Evolutionary conservation across 2,888 invertebrate genomes (phyloP).

Genomic region (Pristionchus fissidentatus): DNA sequence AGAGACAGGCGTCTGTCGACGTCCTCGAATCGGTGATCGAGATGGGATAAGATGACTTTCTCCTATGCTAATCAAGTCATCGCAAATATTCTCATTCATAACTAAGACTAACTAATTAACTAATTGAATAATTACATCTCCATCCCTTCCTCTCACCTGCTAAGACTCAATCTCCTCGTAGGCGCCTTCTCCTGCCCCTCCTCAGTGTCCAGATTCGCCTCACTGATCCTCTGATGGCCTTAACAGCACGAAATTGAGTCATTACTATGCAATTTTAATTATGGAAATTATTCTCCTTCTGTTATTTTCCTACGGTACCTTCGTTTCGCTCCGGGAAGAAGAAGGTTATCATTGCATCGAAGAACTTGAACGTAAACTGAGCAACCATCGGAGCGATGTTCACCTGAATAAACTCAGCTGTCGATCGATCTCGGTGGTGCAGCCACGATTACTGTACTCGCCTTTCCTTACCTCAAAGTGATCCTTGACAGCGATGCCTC

Average conservation of each 20-base stretch:
- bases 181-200: slow-evolving; percentile 36
- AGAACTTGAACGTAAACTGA: slow-evolving; percentile 80
- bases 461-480: slow-evolving; percentile 92
- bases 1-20: too few species aligned
- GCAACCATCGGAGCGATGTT: slow-evolving; percentile 79
- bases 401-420: slow-evolving; percentile 50
- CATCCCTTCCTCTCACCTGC: neutral
- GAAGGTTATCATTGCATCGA: slow-evolving; percentile 86
- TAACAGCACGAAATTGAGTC: too few species aligned
- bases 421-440: neutral
- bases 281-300: slow-evolving; percentile 78
- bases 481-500: slow-evolving; percentile 98
- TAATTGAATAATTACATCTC: neutral
- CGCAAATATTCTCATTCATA: too few species aligned
- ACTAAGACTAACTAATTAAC: too few species aligned
- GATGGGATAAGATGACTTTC: too few species aligned
- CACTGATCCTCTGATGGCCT: slow-evolving; percentile 21
- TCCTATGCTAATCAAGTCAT: too few species aligned
- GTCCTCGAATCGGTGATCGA: too few species aligned
- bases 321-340: slow-evolving; percentile 90
- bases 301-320: slow-evolving; percentile 17
- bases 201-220: slow-evolving; percentile 50
- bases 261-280: too few species aligned
- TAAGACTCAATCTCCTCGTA: slow-evolving; percentile 30
- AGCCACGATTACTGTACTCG: neutral